Evolutionary conservation across 2,888 invertebrate species (phyloP).

Genomic region (Resseliella maxima): DNA sequence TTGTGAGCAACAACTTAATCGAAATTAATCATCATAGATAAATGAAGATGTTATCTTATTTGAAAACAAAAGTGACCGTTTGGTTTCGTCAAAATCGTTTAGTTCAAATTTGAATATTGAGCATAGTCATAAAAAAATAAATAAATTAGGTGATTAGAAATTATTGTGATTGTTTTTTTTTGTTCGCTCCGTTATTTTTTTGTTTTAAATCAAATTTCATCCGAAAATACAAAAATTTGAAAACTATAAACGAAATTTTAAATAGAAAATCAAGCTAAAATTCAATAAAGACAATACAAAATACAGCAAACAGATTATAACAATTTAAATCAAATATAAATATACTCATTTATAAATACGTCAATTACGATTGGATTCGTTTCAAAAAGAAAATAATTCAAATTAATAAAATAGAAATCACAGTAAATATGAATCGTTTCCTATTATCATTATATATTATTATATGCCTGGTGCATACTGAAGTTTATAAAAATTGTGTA

Average conservation of each 20-base stretch:
- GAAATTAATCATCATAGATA: too few relatives aligned
- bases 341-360: too few relatives aligned
- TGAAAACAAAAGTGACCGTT: neutral
- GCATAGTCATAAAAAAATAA: neutral
- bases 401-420: neutral
- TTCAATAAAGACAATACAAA: neutral
- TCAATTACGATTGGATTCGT: neutral
- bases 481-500: slow-evolving; percentile 31
- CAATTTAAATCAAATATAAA: too few relatives aligned
- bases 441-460: slow-evolving; percentile 19
- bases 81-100: slow-evolving; percentile 25
- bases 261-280: neutral
- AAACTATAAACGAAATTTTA: too few relatives aligned
- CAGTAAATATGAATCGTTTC: slow-evolving; percentile 36
- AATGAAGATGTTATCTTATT: neutral
- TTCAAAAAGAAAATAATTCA: neutral
- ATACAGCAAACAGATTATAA: neutral
- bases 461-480: slow-evolving; percentile 26
- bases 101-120: neutral
- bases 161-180: too few relatives aligned
- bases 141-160: too few relatives aligned
- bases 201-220: too few relatives aligned
- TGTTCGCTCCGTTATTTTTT: too few relatives aligned
- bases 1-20: too few relatives aligned
- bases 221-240: too few relatives aligned